phyloP scores from a whole-genome alignment of 2,113 vertebrate genomes.

The Calcarius ornatus region DNA sequence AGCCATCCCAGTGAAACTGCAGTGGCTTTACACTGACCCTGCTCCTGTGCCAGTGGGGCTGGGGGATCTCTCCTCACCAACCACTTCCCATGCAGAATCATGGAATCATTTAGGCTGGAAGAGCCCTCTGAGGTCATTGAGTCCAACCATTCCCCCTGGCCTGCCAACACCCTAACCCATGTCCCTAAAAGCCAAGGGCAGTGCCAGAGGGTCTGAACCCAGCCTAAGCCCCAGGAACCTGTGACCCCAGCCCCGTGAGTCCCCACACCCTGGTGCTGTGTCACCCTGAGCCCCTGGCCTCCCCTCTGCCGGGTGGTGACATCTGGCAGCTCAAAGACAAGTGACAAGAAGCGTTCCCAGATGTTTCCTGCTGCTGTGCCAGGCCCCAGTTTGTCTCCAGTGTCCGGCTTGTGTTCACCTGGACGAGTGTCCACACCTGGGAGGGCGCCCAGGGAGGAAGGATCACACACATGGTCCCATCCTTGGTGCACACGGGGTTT shows the following conservation, averaged over 20 bases:
- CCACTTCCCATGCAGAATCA: accelerated
- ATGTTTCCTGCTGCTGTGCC: not conserved
- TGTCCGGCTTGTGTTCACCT: not conserved
- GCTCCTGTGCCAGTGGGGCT: not conserved
- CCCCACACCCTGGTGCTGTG: no score
- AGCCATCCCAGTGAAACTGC: not conserved
- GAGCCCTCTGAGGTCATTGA: not conserved
- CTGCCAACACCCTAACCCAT: not conserved
- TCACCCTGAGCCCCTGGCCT: not conserved
- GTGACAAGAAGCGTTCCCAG: accelerated
- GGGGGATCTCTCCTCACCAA: not conserved
- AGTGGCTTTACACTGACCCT: accelerated
- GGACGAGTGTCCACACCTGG: not conserved
- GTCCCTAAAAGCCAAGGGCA: not conserved
- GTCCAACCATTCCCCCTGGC: not conserved
- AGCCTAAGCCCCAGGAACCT: no score
- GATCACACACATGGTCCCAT: accelerated
- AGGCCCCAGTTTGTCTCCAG: not conserved
- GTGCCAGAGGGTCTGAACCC: not conserved
- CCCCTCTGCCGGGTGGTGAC: not conserved
- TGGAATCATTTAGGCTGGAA: not conserved
- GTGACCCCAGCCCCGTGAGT: not conserved
- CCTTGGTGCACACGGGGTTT: not conserved
- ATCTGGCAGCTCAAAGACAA: not conserved
- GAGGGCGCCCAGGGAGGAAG: not conserved